Base-by-base conservation (phyloP, 2,797 vertebrate species). In the Takifugu ocellatus region DNA sequence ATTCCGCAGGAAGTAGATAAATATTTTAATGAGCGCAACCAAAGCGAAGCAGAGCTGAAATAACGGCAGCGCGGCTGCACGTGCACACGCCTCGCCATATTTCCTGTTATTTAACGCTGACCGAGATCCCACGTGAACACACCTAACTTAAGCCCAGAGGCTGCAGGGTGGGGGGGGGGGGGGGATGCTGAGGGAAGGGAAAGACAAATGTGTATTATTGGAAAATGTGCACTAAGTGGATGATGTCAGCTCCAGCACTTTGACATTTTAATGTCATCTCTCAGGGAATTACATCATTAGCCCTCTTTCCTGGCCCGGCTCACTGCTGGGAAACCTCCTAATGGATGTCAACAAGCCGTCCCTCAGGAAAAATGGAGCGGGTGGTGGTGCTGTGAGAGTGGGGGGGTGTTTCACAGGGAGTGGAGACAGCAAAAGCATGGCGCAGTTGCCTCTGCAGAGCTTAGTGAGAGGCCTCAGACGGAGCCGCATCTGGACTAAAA, bases 231-330 rank as follows among this genome's bases (percentile, higher is more conserved):
- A 61, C 66, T 83, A 76, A 86, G 84, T 78, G 84, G 82, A 89
- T 88, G 85, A 89, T 85, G 88, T 90, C 89, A 90, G 77, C 67
- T 64, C 56, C 59, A 5, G 79, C 82, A 84, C 82, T 83, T 78
- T 84, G 80, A 86, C 84, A 82, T 83, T 87, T 83, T 86, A 86
- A 85, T 88, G 87, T 83, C 75, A 72, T 88, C 89, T 88, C 88
- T 63, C 29, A 83, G 84, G 90, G 84, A 88, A 89, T 90, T 76
- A 89, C 88, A 89, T 89, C 88, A 90, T 81, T 81, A 78, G 75
- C 48, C 63, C 61, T 84, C 59, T 81, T 84, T 85, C 84, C 73
- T 66, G 78, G 77, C 72, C 78, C 59, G 47, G 60, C 68, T 83
- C 68, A 50, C 73, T 87, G 82, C 78, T 88, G 86, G 86, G 87